phyloP scores from a whole-genome alignment of 2,113 vertebrate genomes.

The Takifugu flavidus region DNA sequence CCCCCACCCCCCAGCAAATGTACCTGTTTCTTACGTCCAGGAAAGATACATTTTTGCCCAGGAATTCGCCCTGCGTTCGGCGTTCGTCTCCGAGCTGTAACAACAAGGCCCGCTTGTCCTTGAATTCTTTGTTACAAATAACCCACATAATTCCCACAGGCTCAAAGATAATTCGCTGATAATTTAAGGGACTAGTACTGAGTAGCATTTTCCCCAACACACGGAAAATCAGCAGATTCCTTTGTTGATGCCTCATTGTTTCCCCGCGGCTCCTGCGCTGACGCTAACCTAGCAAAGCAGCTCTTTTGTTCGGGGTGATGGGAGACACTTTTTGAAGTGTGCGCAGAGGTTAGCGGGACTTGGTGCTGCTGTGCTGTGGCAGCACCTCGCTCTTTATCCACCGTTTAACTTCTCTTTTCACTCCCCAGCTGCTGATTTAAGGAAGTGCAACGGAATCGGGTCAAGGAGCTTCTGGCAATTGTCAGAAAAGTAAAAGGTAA shows the following conservation, averaged over 20 bases:
- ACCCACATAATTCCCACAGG: constrained; percentile 71
- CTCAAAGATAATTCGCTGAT: constrained; percentile 69
- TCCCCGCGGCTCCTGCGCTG: constrained; percentile 63
- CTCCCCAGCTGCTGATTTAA: constrained; percentile 50
- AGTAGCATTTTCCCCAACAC: constrained; percentile 56
- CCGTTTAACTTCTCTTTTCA: constrained; percentile 47
- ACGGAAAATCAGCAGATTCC: constrained; percentile 60
- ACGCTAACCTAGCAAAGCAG: constrained; percentile 74
- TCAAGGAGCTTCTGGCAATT: constrained; percentile 44
- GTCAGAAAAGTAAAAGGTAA: constrained; percentile 23
- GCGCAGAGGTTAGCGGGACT: constrained; percentile 70
- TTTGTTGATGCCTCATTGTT: constrained; percentile 67
- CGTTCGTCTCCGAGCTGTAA: constrained; percentile 68
- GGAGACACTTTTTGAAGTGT: constrained; percentile 70
- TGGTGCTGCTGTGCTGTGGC: constrained; percentile 64
- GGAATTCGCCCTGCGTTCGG: constrained; percentile 54
- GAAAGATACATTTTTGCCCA: constrained; percentile 57
- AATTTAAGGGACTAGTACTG: constrained; percentile 69
- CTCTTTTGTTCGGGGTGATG: constrained; percentile 74
- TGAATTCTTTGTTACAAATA: constrained; percentile 70
- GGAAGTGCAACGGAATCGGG: constrained; percentile 48
- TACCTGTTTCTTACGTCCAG: constrained; percentile 63
- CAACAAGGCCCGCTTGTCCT: constrained; percentile 68
- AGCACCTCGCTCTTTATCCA: constrained; percentile 66
- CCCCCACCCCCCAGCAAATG: constrained; percentile 19